These are phyloP conservation scores for Trachythela sp. DNA, from an alignment of 64 coral and sea anemone genomes.

Conservation along the genomic window DNA sequence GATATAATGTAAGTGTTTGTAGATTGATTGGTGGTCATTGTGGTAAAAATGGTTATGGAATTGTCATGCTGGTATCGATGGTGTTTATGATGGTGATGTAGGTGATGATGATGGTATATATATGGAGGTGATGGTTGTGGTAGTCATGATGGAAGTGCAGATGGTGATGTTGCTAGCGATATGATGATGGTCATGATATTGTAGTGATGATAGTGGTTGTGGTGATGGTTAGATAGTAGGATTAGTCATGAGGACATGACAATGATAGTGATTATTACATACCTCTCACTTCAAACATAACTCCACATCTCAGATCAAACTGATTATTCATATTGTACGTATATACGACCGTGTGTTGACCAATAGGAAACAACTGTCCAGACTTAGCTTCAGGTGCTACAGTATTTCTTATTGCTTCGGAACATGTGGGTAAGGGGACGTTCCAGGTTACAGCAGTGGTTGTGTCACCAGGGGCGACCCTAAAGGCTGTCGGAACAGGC, in stretches of 20 bases:
- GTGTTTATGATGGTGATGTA: too few relatives aligned
- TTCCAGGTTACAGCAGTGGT: not conserved
- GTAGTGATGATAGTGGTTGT: not conserved
- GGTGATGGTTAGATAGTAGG: not conserved
- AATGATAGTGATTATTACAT: not conserved
- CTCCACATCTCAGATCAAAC: not conserved
- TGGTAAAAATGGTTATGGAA: too few relatives aligned
- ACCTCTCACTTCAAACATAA: slow-evolving; percentile 1
- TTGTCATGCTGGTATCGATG: too few relatives aligned
- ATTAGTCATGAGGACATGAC: not conserved
- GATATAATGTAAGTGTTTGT: not conserved
- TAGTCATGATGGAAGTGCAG: too few relatives aligned
- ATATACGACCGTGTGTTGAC: not conserved
- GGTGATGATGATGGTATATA: too few relatives aligned
- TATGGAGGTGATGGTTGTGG: too few relatives aligned
- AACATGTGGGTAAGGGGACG: not conserved
- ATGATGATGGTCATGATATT: not conserved
- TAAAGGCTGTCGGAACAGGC: not conserved
- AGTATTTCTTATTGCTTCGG: not conserved
- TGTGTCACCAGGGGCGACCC: not conserved
- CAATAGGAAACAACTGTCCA: not conserved
- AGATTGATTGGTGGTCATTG: not conserved
- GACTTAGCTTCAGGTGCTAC: not conserved
- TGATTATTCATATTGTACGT: not conserved
- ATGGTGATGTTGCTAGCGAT: too few relatives aligned